These are phyloP conservation scores for Aspidiotus destructor DNA, from an alignment of 2,888 invertebrate genomes.

Conservation along the genomic window DNA sequence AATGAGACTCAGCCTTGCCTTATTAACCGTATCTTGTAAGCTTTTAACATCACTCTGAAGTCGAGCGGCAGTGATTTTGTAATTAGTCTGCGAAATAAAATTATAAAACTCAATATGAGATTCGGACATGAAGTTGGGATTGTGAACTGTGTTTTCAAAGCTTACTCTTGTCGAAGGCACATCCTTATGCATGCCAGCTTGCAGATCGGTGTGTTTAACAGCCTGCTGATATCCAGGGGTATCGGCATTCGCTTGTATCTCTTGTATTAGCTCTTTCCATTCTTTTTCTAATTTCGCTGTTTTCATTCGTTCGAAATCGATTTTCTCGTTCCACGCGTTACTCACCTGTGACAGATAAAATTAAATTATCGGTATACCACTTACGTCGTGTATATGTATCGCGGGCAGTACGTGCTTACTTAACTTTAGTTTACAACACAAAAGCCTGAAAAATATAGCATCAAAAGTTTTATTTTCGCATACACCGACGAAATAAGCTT, in stretches of 20 bases:
- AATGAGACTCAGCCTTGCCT: constrained; percentile 20
- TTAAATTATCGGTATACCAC: too few species aligned
- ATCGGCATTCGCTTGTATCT: constrained; percentile 27
- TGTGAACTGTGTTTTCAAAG: not conserved
- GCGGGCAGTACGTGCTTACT: too few species aligned
- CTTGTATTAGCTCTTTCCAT: constrained; percentile 15
- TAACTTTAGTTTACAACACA: too few species aligned
- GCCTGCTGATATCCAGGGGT: constrained; percentile 31
- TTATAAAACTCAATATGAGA: not conserved
- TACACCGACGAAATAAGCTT: not conserved
- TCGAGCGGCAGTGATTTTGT: constrained; percentile 28
- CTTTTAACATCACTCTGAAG: constrained; percentile 29
- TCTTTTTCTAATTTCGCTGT: constrained; percentile 21
- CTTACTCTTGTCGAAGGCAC: constrained; percentile 29
- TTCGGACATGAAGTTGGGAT: not conserved
- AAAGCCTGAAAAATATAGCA: too few species aligned
- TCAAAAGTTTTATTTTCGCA: not conserved
- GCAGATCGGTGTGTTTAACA: constrained; percentile 26
- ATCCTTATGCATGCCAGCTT: constrained; percentile 20
- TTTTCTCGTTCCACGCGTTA: constrained; percentile 29
- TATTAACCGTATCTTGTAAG: constrained; percentile 25
- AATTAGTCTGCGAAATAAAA: constrained; percentile 24
- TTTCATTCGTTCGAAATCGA: constrained; percentile 13
- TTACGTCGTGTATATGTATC: too few species aligned
- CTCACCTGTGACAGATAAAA: constrained; percentile 7